Percentiles rank a stretch among this genome's conserved stretches.
Evolutionary conservation across 2,888 invertebrate species (phyloP).

Genomic region (Beris chalybata): DNA sequence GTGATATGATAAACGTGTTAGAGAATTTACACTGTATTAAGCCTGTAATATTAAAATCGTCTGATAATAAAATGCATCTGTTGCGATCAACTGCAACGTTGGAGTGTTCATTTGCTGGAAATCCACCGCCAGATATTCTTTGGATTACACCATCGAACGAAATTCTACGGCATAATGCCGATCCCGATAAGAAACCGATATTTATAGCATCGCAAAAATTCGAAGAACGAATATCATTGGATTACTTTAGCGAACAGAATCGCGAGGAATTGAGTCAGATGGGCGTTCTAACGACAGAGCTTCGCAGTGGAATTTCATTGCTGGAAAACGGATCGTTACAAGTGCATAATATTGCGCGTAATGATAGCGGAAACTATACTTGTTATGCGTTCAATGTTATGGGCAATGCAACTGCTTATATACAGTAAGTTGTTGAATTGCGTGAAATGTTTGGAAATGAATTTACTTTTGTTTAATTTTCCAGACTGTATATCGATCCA

Average conservation of each 20-base stretch:
- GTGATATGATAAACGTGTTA: constrained; percentile 71
- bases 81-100: constrained; percentile 70
- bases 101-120: constrained; percentile 75
- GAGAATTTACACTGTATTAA: constrained; percentile 72
- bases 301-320: constrained; percentile 63
- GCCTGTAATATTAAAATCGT: constrained; percentile 64
- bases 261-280: constrained; percentile 41
- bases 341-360: constrained; percentile 70
- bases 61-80: constrained; percentile 66
- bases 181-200: constrained; percentile 56
- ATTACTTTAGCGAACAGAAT: constrained; percentile 48
- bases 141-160: constrained; percentile 81
- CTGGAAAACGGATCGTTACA: constrained; percentile 78
- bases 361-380: constrained; percentile 82
- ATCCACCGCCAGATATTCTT: constrained; percentile 77
- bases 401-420: constrained; percentile 74
- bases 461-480: not conserved
- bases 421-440: constrained; percentile 53
- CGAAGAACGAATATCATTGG: constrained; percentile 48
- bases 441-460: too few species aligned
- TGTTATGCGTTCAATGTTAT: constrained; percentile 85
- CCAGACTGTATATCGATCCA: constrained; percentile 78
- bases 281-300: not conserved
- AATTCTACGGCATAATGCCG: constrained; percentile 78
- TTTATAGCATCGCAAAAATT: constrained; percentile 46